Evolutionary conservation across 64 coral and sea anemone species (phyloP).

Genomic region (Hydrozoanthus tunicans): DNA sequence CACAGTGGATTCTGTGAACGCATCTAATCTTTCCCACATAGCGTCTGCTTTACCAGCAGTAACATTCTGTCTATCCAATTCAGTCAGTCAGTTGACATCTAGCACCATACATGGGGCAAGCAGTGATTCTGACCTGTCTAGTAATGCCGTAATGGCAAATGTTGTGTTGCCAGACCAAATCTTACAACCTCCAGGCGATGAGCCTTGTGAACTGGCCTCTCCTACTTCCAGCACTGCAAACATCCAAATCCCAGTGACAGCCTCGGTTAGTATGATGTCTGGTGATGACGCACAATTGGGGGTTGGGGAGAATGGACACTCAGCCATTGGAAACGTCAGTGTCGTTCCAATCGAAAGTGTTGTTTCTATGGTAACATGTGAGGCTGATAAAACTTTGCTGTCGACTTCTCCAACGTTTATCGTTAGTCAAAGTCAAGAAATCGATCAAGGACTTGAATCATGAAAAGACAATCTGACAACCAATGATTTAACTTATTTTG

Average conservation of each 20-base stretch:
- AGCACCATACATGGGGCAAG: slow-evolving; percentile 19
- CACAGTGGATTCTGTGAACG: not conserved
- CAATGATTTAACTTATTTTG: too few species aligned
- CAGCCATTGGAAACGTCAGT: slow-evolving; percentile 7
- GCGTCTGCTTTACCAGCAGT: slow-evolving; percentile 5
- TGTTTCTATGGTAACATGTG: slow-evolving; percentile 38
- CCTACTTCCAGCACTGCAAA: not conserved
- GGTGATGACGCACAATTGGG: slow-evolving; percentile 16
- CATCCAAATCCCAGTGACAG: not conserved
- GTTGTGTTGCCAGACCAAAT: slow-evolving; percentile 51
- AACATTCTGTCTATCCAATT: slow-evolving; percentile 31
- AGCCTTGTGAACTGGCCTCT: slow-evolving; percentile 27
- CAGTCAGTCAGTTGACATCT: slow-evolving; percentile 20
- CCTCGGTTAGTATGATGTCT: slow-evolving; percentile 8
- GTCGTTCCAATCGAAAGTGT: slow-evolving; percentile 4
- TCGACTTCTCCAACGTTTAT: slow-evolving; percentile 21
- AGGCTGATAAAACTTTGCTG: not conserved
- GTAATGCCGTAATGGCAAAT: slow-evolving; percentile 20
- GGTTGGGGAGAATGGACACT: not conserved
- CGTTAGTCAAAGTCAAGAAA: slow-evolving; percentile 12
- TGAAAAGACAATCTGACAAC: not conserved
- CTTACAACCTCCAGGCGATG: slow-evolving; percentile 27
- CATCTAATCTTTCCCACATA: slow-evolving; percentile 13
- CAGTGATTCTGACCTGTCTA: slow-evolving; percentile 20
- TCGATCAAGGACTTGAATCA: slow-evolving; percentile 10